Conservation (phyloP, 2,797 vertebrate genomes). For the Syndactyla subalaris region DNA sequence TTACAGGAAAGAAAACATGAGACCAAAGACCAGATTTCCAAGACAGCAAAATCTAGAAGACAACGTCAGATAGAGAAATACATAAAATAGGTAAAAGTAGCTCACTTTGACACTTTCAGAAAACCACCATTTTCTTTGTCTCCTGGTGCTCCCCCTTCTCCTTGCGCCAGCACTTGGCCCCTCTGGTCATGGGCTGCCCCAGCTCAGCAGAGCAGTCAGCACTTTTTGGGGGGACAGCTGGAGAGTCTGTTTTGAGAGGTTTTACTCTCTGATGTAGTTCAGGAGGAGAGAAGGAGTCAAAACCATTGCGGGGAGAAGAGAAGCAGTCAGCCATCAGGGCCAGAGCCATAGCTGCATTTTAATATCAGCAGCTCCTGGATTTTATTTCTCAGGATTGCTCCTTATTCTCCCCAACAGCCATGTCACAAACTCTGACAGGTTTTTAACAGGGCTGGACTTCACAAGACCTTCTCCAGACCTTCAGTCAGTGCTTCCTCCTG, state of each 20-base stretch:
- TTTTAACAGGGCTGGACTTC: background rate
- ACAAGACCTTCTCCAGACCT: background rate
- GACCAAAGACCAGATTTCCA: background rate
- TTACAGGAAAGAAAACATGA: background rate
- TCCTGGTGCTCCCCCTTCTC: background rate
- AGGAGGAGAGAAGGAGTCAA: background rate
- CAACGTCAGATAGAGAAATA: background rate
- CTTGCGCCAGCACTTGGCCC: background rate
- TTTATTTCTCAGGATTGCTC: background rate
- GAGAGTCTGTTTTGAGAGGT: fast-evolving
- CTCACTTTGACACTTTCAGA: background rate
- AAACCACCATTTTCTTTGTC: background rate
- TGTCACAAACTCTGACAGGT: background rate
- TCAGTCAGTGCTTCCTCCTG: background rate
- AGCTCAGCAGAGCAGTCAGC: background rate
- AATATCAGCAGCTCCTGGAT: background rate
- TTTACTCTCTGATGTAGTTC: background rate
- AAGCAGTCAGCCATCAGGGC: fast-evolving
- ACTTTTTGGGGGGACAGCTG: background rate
- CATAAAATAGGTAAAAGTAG: background rate
- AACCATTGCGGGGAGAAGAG: background rate
- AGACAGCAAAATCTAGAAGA: background rate
- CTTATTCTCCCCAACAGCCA: background rate
- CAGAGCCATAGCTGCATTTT: background rate
- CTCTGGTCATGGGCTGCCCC: background rate